A percentile compares a stretch with the other conserved stretches of the same genome.
phyloP scores from a whole-genome alignment of 2,888 invertebrate species.

The Drosophila nigritarsus region DNA sequence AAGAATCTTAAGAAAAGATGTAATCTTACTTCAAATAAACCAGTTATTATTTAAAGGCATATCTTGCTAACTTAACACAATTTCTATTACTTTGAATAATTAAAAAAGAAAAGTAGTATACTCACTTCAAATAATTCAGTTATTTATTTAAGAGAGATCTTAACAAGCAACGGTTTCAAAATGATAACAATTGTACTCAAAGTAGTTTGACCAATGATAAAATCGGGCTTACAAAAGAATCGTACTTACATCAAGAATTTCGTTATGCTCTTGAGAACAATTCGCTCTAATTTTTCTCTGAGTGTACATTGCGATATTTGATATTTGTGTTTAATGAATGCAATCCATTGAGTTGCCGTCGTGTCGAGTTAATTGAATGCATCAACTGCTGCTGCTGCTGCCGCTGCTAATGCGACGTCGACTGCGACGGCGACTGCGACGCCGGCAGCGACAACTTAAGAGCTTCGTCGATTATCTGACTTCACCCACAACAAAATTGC shows the following conservation, averaged over 20 bases:
- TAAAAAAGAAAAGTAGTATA: neutral
- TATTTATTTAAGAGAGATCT: neutral
- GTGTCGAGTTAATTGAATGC: conserved; percentile 47
- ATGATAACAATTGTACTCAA: neutral
- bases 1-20: neutral
- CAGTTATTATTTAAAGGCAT: neutral
- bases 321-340: conserved; percentile 52
- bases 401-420: neutral
- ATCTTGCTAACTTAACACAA: neutral
- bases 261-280: neutral
- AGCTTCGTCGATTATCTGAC: conserved; percentile 15
- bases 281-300: neutral
- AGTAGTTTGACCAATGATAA: neutral
- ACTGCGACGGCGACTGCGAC: conserved; percentile 15
- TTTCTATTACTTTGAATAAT: neutral
- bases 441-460: conserved; percentile 21
- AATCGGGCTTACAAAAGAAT: neutral
- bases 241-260: too few species aligned
- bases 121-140: neutral
- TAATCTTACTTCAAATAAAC: neutral
- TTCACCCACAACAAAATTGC: conserved; percentile 48
- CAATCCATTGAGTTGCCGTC: conserved; percentile 46
- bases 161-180: neutral
- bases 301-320: conserved; percentile 28
- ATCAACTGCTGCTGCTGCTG: conserved; percentile 8